These are phyloP conservation scores for Sitobion miscanthi DNA, from an alignment of 1,140 invertebrate genomes.

Conservation along the genomic window DNA sequence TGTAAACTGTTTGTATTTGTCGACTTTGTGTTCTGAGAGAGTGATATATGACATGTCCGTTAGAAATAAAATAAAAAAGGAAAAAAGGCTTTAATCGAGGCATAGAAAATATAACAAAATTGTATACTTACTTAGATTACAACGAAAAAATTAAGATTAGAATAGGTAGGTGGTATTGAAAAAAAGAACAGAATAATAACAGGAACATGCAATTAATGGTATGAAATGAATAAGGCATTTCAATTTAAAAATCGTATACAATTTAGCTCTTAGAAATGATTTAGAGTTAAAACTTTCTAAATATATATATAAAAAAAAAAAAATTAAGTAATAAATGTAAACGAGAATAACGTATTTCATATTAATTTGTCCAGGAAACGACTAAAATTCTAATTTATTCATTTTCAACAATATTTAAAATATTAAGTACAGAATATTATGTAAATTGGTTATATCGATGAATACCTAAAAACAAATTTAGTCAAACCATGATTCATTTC, in stretches of 20 bases:
- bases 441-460: not conserved
- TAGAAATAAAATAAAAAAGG: slow-evolving; percentile 13
- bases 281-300: not conserved
- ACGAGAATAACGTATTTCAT: not conserved
- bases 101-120: not conserved
- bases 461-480: not conserved
- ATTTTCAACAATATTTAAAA: not conserved
- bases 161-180: not conserved
- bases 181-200: not conserved
- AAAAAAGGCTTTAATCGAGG: slow-evolving; percentile 1
- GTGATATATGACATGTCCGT: slow-evolving; percentile 50
- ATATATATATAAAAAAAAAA: not conserved
- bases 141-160: not conserved
- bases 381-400: not conserved
- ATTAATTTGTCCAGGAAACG: not conserved
- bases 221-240: not conserved
- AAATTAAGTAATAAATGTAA: not conserved
- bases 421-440: not conserved
- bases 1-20: slow-evolving; percentile 44
- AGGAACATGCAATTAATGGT: not conserved
- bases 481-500: not conserved
- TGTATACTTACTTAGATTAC: not conserved
- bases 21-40: slow-evolving; percentile 23
- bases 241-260: not conserved
- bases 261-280: not conserved